Base-by-base conservation (phyloP, 53 echinoderm and acorn worm species). In the Pentamera pediparva region DNA sequence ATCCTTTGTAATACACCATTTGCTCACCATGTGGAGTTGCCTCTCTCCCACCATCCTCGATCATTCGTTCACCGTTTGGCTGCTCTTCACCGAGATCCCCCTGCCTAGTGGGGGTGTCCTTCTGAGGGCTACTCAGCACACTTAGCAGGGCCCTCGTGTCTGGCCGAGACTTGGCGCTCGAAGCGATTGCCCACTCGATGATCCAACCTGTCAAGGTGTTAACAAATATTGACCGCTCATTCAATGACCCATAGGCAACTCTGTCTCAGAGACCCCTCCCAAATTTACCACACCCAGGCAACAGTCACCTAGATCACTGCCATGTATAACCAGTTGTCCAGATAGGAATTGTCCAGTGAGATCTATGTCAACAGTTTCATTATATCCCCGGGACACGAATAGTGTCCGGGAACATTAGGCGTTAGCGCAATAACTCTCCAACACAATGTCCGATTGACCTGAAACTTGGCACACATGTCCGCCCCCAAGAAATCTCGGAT, bases 151-250 rank as follows among this genome's bases (percentile, higher is more conserved):
- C 79, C 35, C 70, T 88, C 20, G 80, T 91, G 80, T 64, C 83
- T 48, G 89, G 72, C 40, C 86, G 61, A 30, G 89, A 75, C 35
- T 76, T 83, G 52, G 78, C 79, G 3, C 80, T 76, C 18, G 91
- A 80, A 37, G 84, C 84, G 50, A 94, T 90, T 70, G 90, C 87
- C 95, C 95, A 94, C 55, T 94, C 95, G 65, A 94, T 89, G 38
- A 94, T 87, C 89, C 95, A 89, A 39, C 95, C 90, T 89, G 58
- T 41, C 25, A 69, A 49, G n/a, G 7, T 37, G 55, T 26, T 18
- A 18, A 56, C 21, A 37, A 73, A 43, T 45, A n/a, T 45, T 45
- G n/a, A 45, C 47, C 47, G n/a, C 0, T n/a, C 47, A 45, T 45
- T 12, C n/a, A 15, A 45, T n/a, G 0, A 45, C 12, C n/a, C 47